Evolutionary conservation across 2,113 vertebrate genomes (phyloP).

Genomic region (Sapajus apella): DNA sequence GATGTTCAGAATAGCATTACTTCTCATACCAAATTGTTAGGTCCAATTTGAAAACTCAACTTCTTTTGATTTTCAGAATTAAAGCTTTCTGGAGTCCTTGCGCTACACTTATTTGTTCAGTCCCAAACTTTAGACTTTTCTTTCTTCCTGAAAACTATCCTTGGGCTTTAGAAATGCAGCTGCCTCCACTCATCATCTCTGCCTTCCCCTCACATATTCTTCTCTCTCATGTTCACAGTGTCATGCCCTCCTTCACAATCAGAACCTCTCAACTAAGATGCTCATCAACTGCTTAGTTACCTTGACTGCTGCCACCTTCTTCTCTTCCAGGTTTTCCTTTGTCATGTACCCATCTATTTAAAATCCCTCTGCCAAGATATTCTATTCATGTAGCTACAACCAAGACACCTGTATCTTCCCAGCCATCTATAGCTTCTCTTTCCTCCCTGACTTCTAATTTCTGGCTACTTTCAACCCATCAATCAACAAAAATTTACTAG

Average conservation of each 20-base stretch:
- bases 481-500: conserved; percentile 26
- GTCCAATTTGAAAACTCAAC: conserved; percentile 24
- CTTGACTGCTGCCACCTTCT: conserved; percentile 38
- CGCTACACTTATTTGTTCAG: not conserved
- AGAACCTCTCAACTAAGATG: conserved; percentile 5
- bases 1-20: not conserved
- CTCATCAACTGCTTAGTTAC: conserved; percentile 30
- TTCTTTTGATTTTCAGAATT: not conserved
- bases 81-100: not conserved
- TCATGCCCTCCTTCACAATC: conserved; percentile 42
- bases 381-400: not conserved
- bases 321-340: conserved; percentile 12
- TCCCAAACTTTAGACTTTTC: not conserved
- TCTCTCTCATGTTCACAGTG: not conserved
- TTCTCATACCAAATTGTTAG: not conserved
- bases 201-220: not conserved
- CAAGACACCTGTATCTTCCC: conserved; percentile 17
- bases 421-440: not conserved
- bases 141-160: not conserved
- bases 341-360: conserved; percentile 54
- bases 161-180: not conserved
- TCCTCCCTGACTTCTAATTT: conserved; percentile 17
- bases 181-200: not conserved
- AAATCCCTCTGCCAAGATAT: conserved; percentile 33
- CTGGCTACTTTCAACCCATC: conserved; percentile 1